Conservation (phyloP, 2,888 invertebrate genomes). For the Tholera decimalis region DNA sequence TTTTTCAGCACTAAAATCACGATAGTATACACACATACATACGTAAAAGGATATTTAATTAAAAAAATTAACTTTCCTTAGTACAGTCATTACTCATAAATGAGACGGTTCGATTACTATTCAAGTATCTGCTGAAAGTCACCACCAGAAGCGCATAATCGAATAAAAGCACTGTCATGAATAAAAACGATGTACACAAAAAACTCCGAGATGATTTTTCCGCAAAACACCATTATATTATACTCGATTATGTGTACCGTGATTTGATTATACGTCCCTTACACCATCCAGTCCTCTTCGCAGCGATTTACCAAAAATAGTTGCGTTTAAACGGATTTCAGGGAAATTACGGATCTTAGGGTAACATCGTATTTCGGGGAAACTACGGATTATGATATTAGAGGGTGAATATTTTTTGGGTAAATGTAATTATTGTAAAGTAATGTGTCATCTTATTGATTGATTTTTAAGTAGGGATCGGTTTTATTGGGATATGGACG, state of each 20-base stretch:
- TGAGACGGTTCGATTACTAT: not conserved
- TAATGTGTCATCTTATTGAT: conserved; percentile 68
- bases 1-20: too few species aligned
- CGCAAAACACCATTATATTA: conserved; percentile 80
- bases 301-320: conserved; percentile 85
- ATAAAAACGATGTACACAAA: conserved; percentile 43
- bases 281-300: conserved; percentile 63
- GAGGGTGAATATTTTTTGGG: conserved; percentile 80
- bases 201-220: conserved; percentile 57
- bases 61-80: not conserved
- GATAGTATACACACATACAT: not conserved
- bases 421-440: conserved; percentile 84
- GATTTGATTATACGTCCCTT: conserved; percentile 87
- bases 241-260: conserved; percentile 81
- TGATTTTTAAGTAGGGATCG: conserved; percentile 64
- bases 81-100: not conserved
- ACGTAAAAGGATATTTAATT: not conserved
- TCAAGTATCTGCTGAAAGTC: not conserved
- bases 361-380: conserved; percentile 79
- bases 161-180: conserved; percentile 31
- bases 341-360: conserved; percentile 50
- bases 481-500: conserved; percentile 57
- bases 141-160: conserved; percentile 10
- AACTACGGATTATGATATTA: conserved; percentile 73
- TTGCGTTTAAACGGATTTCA: conserved; percentile 83